Conservation (phyloP, 2,797 vertebrate genomes). For the Loris lydekkerianus region DNA sequence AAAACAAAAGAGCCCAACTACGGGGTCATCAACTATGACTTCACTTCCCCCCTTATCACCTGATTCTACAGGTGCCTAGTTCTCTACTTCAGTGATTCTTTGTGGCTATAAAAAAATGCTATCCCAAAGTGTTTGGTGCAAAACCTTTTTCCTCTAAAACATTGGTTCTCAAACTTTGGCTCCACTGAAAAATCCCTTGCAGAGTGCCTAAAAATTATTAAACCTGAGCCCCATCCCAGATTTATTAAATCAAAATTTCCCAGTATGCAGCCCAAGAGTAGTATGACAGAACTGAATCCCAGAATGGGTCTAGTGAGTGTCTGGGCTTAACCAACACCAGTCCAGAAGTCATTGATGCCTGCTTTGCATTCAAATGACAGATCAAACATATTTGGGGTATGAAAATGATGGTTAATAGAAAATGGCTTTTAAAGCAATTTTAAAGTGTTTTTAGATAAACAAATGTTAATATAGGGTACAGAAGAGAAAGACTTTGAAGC, state of each 20-base stretch:
- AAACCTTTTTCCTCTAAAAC: background rate
- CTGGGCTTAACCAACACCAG: background rate
- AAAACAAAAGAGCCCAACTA: background rate
- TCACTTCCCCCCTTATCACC: background rate
- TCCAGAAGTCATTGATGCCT: background rate
- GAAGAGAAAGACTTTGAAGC: slow-evolving; percentile 30
- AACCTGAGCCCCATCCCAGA: background rate
- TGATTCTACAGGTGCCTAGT: background rate
- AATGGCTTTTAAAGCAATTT: slow-evolving; percentile 36
- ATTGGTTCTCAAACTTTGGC: background rate
- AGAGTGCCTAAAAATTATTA: background rate
- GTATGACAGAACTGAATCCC: background rate
- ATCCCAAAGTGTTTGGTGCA: background rate
- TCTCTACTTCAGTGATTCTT: background rate
- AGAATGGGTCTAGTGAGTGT: background rate
- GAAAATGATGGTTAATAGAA: slow-evolving; percentile 8
- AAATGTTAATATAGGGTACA: slow-evolving; percentile 17
- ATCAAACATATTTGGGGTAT: background rate
- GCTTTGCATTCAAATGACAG: slow-evolving; percentile 16
- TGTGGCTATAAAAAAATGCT: background rate
- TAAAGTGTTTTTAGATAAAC: slow-evolving; percentile 52
- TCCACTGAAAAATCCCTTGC: slow-evolving; percentile 11
- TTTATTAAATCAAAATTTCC: slow-evolving; percentile 38
- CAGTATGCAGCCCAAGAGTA: background rate
- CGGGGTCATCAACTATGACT: background rate